These are phyloP conservation scores for Seriola dumerili DNA, from an alignment of 2,113 vertebrate genomes.

Conservation along the genomic window DNA sequence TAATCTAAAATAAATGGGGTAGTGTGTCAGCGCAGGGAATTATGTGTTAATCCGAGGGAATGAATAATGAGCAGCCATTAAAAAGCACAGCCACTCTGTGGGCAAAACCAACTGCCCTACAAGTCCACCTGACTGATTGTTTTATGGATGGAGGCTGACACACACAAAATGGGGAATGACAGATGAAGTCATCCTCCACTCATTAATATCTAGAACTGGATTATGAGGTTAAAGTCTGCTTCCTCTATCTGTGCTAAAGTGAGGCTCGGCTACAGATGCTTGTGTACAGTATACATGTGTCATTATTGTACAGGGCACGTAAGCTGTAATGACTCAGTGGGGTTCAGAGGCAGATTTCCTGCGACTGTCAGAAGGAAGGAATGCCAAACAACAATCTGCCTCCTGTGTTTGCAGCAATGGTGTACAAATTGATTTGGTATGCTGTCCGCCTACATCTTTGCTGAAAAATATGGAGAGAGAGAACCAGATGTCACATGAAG, in stretches of 20 bases:
- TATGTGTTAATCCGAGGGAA: slow-evolving; percentile 69
- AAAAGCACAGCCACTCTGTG: slow-evolving; percentile 56
- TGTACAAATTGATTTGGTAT: slow-evolving; percentile 61
- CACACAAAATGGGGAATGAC: slow-evolving; percentile 68
- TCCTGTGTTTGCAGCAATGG: slow-evolving; percentile 43
- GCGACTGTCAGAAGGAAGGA: slow-evolving; percentile 40
- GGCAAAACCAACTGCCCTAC: slow-evolving; percentile 53
- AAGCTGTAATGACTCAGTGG: slow-evolving; percentile 23
- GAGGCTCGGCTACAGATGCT: slow-evolving; percentile 6
- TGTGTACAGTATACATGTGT: not conserved
- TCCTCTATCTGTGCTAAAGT: slow-evolving; percentile 22
- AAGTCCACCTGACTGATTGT: slow-evolving; percentile 73
- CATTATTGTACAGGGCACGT: slow-evolving; percentile 32
- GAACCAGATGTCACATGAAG: slow-evolving; percentile 67
- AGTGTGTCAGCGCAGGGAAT: slow-evolving; percentile 65
- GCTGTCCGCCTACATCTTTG: slow-evolving; percentile 49
- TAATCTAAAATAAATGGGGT: slow-evolving; percentile 75
- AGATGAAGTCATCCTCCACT: slow-evolving; percentile 69
- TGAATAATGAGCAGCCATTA: slow-evolving; percentile 75
- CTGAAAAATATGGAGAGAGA: slow-evolving; percentile 58
- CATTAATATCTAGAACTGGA: slow-evolving; percentile 76
- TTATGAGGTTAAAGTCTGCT: slow-evolving; percentile 69
- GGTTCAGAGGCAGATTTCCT: slow-evolving; percentile 41
- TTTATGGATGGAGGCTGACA: slow-evolving; percentile 71
- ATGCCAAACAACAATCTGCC: slow-evolving; percentile 48